Evolutionary conservation across 2,797 vertebrate species (phyloP).

Genomic region (Bryconaethiops microstoma): DNA sequence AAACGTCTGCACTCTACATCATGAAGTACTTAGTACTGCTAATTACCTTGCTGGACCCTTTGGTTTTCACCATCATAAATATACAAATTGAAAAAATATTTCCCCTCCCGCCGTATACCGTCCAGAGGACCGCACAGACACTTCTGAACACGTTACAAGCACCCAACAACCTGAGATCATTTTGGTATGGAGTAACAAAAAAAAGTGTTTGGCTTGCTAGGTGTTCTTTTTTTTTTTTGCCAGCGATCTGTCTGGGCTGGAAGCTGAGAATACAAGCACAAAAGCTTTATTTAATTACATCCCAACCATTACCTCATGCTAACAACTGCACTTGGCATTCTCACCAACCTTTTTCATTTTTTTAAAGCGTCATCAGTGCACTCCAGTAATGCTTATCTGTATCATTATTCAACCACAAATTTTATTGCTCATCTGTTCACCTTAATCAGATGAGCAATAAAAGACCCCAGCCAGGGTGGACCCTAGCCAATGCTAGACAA

Average conservation of each 20-base stretch:
- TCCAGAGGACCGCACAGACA: neutral
- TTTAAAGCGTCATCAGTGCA: neutral
- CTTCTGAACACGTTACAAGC: slow-evolving; percentile 4
- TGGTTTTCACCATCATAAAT: slow-evolving; percentile 74
- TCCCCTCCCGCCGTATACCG: slow-evolving; percentile 64
- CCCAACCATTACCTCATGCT: slow-evolving; percentile 9
- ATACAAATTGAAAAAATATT: slow-evolving; percentile 80
- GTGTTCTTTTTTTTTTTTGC: neutral
- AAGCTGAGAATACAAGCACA: neutral
- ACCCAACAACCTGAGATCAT: neutral
- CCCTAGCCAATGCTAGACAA: neutral
- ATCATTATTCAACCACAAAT: neutral
- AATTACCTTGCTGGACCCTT: slow-evolving; percentile 74
- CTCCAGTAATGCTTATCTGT: too few species aligned
- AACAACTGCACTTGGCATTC: neutral
- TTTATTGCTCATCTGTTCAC: neutral
- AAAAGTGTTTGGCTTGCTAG: slow-evolving; percentile 28
- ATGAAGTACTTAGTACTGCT: slow-evolving; percentile 72
- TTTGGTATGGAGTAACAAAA: neutral
- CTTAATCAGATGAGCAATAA: neutral
- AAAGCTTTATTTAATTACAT: slow-evolving; percentile 12
- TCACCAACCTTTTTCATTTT: neutral
- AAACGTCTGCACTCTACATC: slow-evolving; percentile 72
- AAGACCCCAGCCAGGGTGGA: neutral
- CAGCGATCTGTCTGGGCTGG: neutral